phyloP scores from a whole-genome alignment of 2,888 invertebrate species.

The Scaptomyza polygonia region DNA sequence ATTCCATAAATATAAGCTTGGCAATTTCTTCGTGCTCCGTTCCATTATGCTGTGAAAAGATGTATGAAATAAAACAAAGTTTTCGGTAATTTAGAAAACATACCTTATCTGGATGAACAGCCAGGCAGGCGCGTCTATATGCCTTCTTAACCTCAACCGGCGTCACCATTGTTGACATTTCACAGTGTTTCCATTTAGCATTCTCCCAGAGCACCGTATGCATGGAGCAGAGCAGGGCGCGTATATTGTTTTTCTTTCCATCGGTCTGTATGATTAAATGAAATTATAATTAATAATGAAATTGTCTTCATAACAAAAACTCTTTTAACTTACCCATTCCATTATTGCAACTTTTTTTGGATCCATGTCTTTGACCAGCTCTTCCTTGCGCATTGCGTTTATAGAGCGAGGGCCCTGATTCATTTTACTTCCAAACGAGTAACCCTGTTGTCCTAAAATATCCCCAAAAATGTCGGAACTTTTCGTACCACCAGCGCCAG shows the following conservation, averaged over 20 bases:
- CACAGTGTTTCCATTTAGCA: slow-evolving; percentile 95
- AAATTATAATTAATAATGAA: too few species aligned
- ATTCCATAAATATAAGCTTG: slow-evolving; percentile 98
- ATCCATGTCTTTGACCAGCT: slow-evolving; percentile 94
- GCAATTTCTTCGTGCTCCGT: slow-evolving; percentile 96
- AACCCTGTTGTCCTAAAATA: slow-evolving; percentile 94
- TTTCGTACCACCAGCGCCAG: slow-evolving; percentile 62
- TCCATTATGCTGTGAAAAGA: slow-evolving; percentile 92
- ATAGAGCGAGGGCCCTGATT: slow-evolving; percentile 93
- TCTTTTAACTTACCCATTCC: slow-evolving; percentile 88
- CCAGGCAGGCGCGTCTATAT: slow-evolving; percentile 97
- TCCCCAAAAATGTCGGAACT: slow-evolving; percentile 93
- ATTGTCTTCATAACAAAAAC: background rate
- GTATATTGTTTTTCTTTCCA: slow-evolving; percentile 98
- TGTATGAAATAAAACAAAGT: background rate
- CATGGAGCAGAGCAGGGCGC: slow-evolving; percentile 96
- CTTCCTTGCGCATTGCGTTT: slow-evolving; percentile 96
- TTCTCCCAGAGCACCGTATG: slow-evolving; percentile 97
- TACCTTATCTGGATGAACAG: slow-evolving; percentile 99
- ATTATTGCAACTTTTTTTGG: slow-evolving; percentile 93
- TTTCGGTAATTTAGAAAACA: slow-evolving; percentile 26
- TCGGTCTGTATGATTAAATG: slow-evolving; percentile 87
- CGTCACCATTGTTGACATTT: slow-evolving; percentile 97
- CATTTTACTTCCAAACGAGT: slow-evolving; percentile 91
- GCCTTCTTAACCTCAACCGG: slow-evolving; percentile 97